phyloP scores from a whole-genome alignment of 1,140 invertebrate genomes.

The Leptoteleia sp. region DNA sequence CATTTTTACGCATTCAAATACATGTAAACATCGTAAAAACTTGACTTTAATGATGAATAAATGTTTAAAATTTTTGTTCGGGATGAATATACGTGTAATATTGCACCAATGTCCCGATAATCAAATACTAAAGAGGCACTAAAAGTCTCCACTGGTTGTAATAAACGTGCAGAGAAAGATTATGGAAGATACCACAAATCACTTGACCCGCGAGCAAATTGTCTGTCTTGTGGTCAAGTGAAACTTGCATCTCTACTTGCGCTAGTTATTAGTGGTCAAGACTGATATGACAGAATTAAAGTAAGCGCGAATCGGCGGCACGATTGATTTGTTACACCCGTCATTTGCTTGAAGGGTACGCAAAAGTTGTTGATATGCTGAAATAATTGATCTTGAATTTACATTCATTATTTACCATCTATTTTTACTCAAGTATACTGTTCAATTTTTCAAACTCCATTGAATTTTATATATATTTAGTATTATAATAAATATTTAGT shows the following conservation, averaged over 20 bases:
- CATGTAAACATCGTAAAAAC: conserved; percentile 18
- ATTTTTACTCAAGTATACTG: no score
- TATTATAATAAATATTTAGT: no score
- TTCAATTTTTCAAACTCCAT: no score
- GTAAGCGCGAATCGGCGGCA: conserved; percentile 2
- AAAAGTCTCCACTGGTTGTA: no score
- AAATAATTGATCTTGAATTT: neutral
- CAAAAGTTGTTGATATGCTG: conserved; percentile 3
- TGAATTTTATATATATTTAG: no score
- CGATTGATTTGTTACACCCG: conserved; percentile 48
- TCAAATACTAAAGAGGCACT: neutral
- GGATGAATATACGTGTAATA: no score
- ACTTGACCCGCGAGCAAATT: conserved; percentile 32
- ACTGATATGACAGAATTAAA: conserved; percentile 46
- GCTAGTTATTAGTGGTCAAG: conserved; percentile 21
- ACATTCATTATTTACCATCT: neutral
- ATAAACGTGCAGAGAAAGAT: no score
- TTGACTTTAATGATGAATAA: conserved; percentile 1
- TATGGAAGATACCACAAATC: conserved; percentile 23
- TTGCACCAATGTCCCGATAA: no score
- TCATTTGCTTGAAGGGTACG: conserved; percentile 3
- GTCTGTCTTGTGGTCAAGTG: conserved; percentile 29
- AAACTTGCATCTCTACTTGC: conserved; percentile 20
- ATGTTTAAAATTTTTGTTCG: no score
- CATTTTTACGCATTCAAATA: conserved; percentile 25